Base-by-base conservation (phyloP, 2,888 invertebrate species). In the Dasypolia templi region DNA sequence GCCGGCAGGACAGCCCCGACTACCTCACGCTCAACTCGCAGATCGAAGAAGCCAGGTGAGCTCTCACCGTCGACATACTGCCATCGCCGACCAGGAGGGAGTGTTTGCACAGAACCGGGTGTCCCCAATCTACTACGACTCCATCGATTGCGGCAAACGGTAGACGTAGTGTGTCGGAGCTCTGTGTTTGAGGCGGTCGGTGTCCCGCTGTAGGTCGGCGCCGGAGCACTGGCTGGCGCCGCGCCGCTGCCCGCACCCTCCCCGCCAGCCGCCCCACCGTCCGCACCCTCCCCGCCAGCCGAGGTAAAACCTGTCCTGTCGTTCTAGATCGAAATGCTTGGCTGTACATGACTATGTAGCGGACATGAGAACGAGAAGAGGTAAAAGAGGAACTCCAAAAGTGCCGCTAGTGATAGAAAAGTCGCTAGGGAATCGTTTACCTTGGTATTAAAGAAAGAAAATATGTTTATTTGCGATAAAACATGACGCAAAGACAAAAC, bases 21-120 rank as follows among this genome's bases (percentile, higher is more conserved):
- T 97, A 96, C 92, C 96, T 97, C 81, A 97, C 97, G 86, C 96
- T 98, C 86, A 98, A 98, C 93, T 96, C 96, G 76, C 97, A 98
- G 91, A 97, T 98, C 86, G 98, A 98, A 93, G 97, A 98, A 92
- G 97, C 97, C 81, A 97, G 98, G 97, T 98, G n/a, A 81, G 86
- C 65, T 3, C 11, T 19, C n/a, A 92, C 35, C 19, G 11, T 11
- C 3, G 19, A 5, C 5, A 3, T 1, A 0, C 42, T 14, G 56
- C 55, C 22, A 6, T 32, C n/a, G 17, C 17, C 32, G 51, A 4
- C 9, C 61, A 3, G 17, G n/a, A 64, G 14, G 32, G 26, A n/a
- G 6, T n/a, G 12, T 12, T 35, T 39, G 26, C 11, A 19, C 29
- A 12, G 12, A 42, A 22, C 11, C 26, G 22, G 7, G 14, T 44